Evolutionary conservation across 2,888 invertebrate genomes (phyloP).

Genomic region (Penaeus monodon): DNA sequence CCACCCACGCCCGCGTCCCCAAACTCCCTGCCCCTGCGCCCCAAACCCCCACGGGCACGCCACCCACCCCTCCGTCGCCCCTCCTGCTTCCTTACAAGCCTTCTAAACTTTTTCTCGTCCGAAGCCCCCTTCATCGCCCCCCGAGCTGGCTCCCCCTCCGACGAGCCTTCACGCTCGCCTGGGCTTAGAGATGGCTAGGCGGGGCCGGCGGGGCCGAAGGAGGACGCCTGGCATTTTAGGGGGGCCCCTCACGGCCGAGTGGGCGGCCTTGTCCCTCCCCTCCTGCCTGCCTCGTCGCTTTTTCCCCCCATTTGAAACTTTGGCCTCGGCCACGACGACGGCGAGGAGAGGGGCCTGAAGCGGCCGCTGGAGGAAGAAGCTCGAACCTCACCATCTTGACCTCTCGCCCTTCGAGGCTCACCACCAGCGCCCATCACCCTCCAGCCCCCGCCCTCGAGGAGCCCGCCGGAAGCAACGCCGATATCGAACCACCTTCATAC

Average conservation of each 20-base stretch:
- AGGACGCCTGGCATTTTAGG: slow-evolving; percentile 32
- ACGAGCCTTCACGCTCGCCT: slow-evolving; percentile 45
- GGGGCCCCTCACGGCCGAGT: slow-evolving; percentile 20
- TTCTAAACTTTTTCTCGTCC: slow-evolving; percentile 53
- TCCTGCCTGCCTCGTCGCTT: slow-evolving; percentile 56
- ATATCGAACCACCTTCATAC: slow-evolving; percentile 65
- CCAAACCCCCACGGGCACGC: not conserved
- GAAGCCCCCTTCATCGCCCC: slow-evolving; percentile 36
- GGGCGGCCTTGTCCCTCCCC: slow-evolving; percentile 42
- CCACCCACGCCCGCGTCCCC: slow-evolving; percentile 50
- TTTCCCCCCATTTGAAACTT: slow-evolving; percentile 55
- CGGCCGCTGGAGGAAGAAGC: slow-evolving; percentile 37
- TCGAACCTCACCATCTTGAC: slow-evolving; percentile 14
- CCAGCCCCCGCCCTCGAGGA: slow-evolving; percentile 57
- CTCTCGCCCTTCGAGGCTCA: slow-evolving; percentile 27
- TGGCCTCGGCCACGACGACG: slow-evolving; percentile 29
- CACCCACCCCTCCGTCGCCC: slow-evolving; percentile 38
- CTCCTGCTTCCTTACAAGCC: slow-evolving; percentile 30
- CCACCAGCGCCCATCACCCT: slow-evolving; percentile 26
- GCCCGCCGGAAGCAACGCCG: slow-evolving; percentile 60
- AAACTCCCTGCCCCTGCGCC: slow-evolving; percentile 25
- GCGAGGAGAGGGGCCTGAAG: slow-evolving; percentile 48
- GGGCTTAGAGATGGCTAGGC: slow-evolving; percentile 51
- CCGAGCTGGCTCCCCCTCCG: slow-evolving; percentile 30
- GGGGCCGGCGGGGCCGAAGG: slow-evolving; percentile 9